These are phyloP conservation scores for Scolopax bukidnonensis DNA, from an alignment of 2,797 vertebrate species.

Conservation along the genomic window DNA sequence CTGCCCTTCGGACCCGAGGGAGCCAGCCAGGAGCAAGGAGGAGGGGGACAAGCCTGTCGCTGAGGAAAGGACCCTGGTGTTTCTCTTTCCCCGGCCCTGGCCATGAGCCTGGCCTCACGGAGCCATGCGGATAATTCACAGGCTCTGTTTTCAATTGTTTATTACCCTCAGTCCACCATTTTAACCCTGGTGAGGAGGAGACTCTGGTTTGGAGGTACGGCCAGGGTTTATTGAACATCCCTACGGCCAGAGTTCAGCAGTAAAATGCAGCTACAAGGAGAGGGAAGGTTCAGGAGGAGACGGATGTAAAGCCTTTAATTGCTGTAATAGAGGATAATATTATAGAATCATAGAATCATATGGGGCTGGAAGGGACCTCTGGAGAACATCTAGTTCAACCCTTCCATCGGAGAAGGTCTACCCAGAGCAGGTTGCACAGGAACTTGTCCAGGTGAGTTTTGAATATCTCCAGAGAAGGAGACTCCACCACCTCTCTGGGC, in stretches of 20 bases:
- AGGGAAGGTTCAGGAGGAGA: not conserved
- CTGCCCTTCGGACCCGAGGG: not conserved
- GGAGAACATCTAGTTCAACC: too few relatives aligned
- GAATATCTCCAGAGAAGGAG: too few relatives aligned
- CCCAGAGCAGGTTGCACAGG: too few relatives aligned
- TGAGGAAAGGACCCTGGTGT: not conserved
- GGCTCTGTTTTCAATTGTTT: not conserved
- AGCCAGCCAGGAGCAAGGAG: not conserved
- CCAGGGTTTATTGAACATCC: not conserved
- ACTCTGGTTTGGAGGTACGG: not conserved
- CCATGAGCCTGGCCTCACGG: constrained; percentile 39
- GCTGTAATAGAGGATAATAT: too few relatives aligned
- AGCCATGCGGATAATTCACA: not conserved
- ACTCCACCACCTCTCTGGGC: too few relatives aligned
- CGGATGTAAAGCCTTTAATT: too few relatives aligned
- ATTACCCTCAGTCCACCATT: not conserved
- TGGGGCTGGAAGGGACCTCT: too few relatives aligned
- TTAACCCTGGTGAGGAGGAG: not conserved
- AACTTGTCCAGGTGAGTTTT: too few relatives aligned
- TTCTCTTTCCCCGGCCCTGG: constrained; percentile 8
- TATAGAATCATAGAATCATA: too few relatives aligned
- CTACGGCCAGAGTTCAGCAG: not conserved
- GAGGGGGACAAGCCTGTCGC: not conserved
- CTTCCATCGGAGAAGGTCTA: too few relatives aligned
- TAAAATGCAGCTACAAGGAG: not conserved